A percentile compares a stretch with the other conserved stretches of the same genome.
Evolutionary conservation across 2,113 vertebrate species (phyloP).

Genomic region (Paraplagusia blochii): DNA sequence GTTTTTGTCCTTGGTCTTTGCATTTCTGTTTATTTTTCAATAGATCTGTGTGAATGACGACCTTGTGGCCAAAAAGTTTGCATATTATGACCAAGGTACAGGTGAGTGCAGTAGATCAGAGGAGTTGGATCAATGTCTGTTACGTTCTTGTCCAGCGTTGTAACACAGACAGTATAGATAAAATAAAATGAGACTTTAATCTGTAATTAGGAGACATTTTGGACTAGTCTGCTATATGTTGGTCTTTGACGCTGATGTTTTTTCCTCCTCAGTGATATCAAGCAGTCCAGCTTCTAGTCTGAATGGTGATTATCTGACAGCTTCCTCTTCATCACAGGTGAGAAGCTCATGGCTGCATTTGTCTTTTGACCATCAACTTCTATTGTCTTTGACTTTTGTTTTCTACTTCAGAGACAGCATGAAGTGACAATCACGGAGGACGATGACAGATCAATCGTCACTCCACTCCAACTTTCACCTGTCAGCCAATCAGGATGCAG

Average conservation of each 20-base stretch:
- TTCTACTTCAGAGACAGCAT: slow-evolving; percentile 11
- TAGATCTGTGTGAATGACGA: slow-evolving; percentile 93
- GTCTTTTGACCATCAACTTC: not conserved
- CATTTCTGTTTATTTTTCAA: slow-evolving; percentile 3
- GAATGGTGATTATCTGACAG: slow-evolving; percentile 6
- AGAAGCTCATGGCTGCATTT: slow-evolving; percentile 2
- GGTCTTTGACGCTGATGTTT: slow-evolving; percentile 3
- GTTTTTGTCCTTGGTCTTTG: too few relatives aligned
- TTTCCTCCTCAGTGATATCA: slow-evolving; percentile 14
- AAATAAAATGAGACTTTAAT: too few relatives aligned
- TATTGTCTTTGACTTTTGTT: slow-evolving; percentile 12
- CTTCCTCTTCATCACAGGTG: slow-evolving; percentile 26
- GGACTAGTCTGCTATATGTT: too few relatives aligned
- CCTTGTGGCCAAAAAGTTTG: slow-evolving; percentile 86
- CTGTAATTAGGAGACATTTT: too few relatives aligned
- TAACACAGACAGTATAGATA: slow-evolving; percentile 30
- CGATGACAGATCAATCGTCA: not conserved
- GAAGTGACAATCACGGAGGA: not conserved
- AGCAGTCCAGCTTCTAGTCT: not conserved
- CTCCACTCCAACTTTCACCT: not conserved
- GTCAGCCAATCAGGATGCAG: not conserved
- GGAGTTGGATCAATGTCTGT: slow-evolving; percentile 25
- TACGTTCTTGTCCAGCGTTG: slow-evolving; percentile 51
- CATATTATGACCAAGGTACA: slow-evolving; percentile 61
- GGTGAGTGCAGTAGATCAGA: not conserved